Evolutionary conservation across 92 coral and sea anemone species (phyloP).

Genomic region (Ricordea florida): DNA sequence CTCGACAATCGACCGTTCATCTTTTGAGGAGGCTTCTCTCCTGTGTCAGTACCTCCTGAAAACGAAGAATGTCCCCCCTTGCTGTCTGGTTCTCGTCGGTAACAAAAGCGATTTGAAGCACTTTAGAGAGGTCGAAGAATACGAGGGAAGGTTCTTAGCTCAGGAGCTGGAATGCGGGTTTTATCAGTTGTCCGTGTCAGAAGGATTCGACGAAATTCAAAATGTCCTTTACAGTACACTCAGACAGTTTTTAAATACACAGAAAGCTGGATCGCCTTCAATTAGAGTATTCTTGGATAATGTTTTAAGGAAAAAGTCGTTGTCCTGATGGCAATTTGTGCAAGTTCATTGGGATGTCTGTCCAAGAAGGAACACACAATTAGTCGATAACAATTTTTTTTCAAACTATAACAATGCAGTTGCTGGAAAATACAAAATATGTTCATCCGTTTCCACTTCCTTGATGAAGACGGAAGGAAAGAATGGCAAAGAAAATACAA

Average conservation of each 20-base stretch:
- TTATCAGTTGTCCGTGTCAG: constrained; percentile 76
- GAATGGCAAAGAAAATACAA: too few relatives aligned
- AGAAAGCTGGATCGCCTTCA: constrained; percentile 52
- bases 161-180: constrained; percentile 76
- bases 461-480: too few relatives aligned
- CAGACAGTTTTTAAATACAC: constrained; percentile 58
- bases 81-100: constrained; percentile 68
- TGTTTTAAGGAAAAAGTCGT: constrained; percentile 52
- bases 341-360: background rate
- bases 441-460: too few relatives aligned
- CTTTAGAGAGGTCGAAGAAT: constrained; percentile 70
- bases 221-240: constrained; percentile 70
- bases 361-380: too few relatives aligned
- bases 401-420: too few relatives aligned
- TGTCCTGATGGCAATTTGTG: background rate
- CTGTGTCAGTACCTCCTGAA: constrained; percentile 67
- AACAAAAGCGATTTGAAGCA: constrained; percentile 79
- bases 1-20: constrained; percentile 79
- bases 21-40: constrained; percentile 74
- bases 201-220: constrained; percentile 72
- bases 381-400: too few relatives aligned
- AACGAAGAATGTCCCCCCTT: constrained; percentile 64
- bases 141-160: constrained; percentile 74
- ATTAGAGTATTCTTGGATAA: constrained; percentile 58
- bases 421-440: too few relatives aligned